These are phyloP conservation scores for Aleiodes alternator DNA, from an alignment of 2,888 invertebrate genomes.

Conservation along the genomic window DNA sequence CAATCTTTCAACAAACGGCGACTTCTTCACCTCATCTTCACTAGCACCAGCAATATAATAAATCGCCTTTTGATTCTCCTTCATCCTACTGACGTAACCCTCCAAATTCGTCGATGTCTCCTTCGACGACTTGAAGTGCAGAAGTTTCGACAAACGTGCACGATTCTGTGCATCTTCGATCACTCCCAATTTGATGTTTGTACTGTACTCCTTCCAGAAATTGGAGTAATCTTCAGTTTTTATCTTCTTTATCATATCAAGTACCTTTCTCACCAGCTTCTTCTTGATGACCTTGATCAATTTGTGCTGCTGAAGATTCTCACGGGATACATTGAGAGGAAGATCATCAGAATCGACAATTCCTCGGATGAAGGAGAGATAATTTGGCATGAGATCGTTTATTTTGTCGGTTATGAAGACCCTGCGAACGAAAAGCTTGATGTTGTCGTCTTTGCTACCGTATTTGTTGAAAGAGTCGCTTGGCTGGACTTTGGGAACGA, in stretches of 20 bases:
- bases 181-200: slow-evolving; percentile 96
- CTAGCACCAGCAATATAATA: slow-evolving; percentile 97
- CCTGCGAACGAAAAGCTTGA: slow-evolving; percentile 97
- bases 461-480: slow-evolving; percentile 96
- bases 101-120: slow-evolving; percentile 84
- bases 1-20: slow-evolving; percentile 97
- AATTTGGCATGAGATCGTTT: slow-evolving; percentile 99
- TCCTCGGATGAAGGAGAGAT: slow-evolving; percentile 95
- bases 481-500: slow-evolving; percentile 93
- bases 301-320: slow-evolving; percentile 99
- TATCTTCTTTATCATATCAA: slow-evolving; percentile 99
- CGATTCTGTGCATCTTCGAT: slow-evolving; percentile 99
- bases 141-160: slow-evolving; percentile 94
- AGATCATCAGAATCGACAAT: slow-evolving; percentile 99
- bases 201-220: slow-evolving; percentile 99
- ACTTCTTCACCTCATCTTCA: slow-evolving; percentile 89
- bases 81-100: slow-evolving; percentile 97
- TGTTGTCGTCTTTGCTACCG: slow-evolving; percentile 95
- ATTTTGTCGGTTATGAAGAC: slow-evolving; percentile 99
- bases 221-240: slow-evolving; percentile 90
- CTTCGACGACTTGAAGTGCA: slow-evolving; percentile 92
- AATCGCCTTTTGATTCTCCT: slow-evolving; percentile 94
- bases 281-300: slow-evolving; percentile 99
- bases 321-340: slow-evolving; percentile 97
- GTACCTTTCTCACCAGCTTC: slow-evolving; percentile 96